Evolutionary conservation across 1,140 invertebrate genomes (phyloP).

Genomic region (Heterodera carotae): DNA sequence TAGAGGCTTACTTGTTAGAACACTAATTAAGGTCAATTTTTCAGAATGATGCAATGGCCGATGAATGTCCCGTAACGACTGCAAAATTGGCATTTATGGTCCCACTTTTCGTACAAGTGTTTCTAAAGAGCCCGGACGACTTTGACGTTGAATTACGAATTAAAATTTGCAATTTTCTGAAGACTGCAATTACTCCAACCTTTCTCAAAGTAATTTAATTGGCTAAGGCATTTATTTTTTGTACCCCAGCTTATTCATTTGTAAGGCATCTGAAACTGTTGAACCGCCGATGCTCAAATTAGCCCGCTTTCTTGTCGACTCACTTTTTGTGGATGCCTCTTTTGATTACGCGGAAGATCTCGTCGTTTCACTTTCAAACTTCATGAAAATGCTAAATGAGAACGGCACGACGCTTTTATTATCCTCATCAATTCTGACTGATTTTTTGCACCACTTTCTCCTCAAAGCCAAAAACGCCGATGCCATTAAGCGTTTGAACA

Average conservation of each 20-base stretch:
- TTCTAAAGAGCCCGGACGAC: constrained; percentile 12
- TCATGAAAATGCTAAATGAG: constrained; percentile 19
- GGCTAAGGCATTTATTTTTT: background rate
- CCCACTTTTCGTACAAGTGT: constrained; percentile 42
- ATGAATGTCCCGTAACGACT: constrained; percentile 42
- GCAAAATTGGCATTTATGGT: constrained; percentile 47
- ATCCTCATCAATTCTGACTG: background rate
- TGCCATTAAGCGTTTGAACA: background rate
- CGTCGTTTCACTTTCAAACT: constrained; percentile 1
- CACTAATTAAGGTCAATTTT: constrained; percentile 16
- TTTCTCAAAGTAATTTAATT: constrained; percentile 49
- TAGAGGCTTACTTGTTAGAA: constrained; percentile 34
- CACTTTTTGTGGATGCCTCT: constrained; percentile 14
- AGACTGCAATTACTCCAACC: constrained; percentile 36
- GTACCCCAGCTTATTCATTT: background rate
- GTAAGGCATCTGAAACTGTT: background rate
- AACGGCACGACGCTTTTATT: background rate
- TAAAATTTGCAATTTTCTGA: constrained; percentile 43
- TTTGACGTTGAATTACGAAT: constrained; percentile 59
- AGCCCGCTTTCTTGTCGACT: constrained; percentile 18
- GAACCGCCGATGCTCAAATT: constrained; percentile 20
- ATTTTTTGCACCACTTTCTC: background rate
- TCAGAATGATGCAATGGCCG: constrained; percentile 3
- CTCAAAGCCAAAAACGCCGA: constrained; percentile 1
- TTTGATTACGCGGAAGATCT: constrained; percentile 19